Evolutionary conservation across 2,888 invertebrate genomes (phyloP).

Genomic region (Steinernema carpocapsae): DNA sequence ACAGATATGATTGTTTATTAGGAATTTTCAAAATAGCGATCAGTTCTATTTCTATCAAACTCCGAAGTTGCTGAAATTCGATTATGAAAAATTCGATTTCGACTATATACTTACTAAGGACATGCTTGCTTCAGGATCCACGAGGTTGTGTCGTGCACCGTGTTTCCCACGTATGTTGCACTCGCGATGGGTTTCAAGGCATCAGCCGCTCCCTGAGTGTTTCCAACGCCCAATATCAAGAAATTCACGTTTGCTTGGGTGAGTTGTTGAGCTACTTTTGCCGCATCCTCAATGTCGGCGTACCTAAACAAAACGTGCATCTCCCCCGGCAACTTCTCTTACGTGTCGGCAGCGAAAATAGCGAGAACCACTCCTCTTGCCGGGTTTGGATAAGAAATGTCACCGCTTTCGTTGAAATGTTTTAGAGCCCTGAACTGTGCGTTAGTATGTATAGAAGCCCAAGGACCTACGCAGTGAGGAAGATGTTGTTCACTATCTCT

Average conservation of each 20-base stretch:
- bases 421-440: neutral
- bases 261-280: neutral
- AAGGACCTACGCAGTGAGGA: neutral
- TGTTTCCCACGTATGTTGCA: neutral
- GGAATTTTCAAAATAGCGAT: too few relatives aligned
- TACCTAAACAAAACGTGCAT: neutral
- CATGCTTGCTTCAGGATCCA: slow-evolving; percentile 24
- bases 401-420: slow-evolving; percentile 1
- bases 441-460: neutral
- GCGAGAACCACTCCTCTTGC: neutral
- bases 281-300: neutral
- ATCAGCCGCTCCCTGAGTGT: neutral
- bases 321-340: neutral
- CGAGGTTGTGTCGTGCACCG: neutral
- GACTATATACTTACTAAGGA: neutral
- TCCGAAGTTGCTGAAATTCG: too few relatives aligned
- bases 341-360: slow-evolving; percentile 29
- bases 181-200: neutral
- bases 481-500: neutral
- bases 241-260: neutral
- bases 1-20: too few relatives aligned
- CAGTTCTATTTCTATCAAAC: too few relatives aligned
- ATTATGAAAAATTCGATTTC: too few relatives aligned
- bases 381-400: neutral
- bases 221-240: neutral